These are phyloP conservation scores for Trinorchestia longiramus DNA, from an alignment of 1,140 invertebrate genomes.

Conservation along the genomic window DNA sequence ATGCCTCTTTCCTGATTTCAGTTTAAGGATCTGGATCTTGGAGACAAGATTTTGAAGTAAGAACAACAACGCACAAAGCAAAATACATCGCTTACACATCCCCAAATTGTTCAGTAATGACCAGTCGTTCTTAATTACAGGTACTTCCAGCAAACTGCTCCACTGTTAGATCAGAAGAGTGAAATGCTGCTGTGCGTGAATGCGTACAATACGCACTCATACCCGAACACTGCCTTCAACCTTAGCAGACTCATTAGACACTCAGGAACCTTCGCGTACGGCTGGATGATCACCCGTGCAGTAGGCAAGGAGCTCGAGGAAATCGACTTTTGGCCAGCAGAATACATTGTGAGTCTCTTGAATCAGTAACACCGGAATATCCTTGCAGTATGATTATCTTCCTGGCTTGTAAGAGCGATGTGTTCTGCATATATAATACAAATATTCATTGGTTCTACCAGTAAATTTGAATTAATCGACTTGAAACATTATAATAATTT, in stretches of 20 bases:
- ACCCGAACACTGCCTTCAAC: constrained; percentile 24
- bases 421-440: background rate
- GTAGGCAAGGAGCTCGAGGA: constrained; percentile 49
- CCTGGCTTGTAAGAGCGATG: background rate
- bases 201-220: constrained; percentile 53
- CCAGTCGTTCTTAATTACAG: background rate
- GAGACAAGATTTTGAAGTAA: too few species aligned
- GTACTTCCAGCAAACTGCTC: constrained; percentile 45
- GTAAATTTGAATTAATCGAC: background rate
- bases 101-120: background rate
- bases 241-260: background rate
- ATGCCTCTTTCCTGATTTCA: too few species aligned
- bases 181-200: constrained; percentile 48
- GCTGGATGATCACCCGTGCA: constrained; percentile 55
- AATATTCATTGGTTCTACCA: background rate
- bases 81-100: too few species aligned
- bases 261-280: constrained; percentile 41
- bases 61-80: too few species aligned
- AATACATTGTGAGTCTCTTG: constrained; percentile 24
- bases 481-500: too few species aligned
- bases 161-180: background rate
- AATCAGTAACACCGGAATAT: background rate
- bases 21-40: too few species aligned
- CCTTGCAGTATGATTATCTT: background rate
- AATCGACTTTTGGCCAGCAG: constrained; percentile 46